phyloP scores from a whole-genome alignment of 2,113 vertebrate species.

The Equus przewalskii region DNA sequence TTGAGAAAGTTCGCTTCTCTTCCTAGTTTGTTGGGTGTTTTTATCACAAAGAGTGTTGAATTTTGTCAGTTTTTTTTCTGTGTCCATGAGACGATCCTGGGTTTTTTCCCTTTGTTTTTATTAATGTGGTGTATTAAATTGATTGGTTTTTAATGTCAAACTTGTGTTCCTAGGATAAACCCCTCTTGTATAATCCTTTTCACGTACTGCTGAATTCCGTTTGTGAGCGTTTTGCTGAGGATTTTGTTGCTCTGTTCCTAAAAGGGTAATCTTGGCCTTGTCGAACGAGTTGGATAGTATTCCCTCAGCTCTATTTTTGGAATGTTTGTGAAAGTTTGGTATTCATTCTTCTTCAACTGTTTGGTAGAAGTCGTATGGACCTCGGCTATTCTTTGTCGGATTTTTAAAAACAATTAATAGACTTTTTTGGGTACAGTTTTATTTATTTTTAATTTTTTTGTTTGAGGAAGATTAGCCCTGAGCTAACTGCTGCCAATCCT shows the following conservation, averaged over 20 bases:
- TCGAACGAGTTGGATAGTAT: not conserved
- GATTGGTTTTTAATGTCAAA: not conserved
- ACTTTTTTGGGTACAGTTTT: not conserved
- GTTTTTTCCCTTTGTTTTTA: not conserved
- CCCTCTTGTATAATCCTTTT: not conserved
- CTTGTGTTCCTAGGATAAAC: not conserved
- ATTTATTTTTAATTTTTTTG: not conserved
- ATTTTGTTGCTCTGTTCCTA: not conserved
- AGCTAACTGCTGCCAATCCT: too few relatives aligned
- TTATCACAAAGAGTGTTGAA: not conserved
- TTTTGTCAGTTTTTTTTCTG: not conserved
- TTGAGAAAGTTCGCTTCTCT: not conserved
- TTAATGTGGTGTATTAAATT: not conserved
- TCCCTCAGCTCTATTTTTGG: not conserved
- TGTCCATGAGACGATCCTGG: not conserved
- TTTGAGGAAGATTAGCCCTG: too few relatives aligned
- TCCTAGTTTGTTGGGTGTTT: not conserved
- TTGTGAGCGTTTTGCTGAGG: not conserved
- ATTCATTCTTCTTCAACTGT: too few relatives aligned
- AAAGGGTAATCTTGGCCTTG: not conserved
- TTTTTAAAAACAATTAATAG: not conserved
- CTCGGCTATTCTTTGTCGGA: too few relatives aligned
- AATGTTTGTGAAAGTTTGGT: too few relatives aligned
- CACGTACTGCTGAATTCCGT: not conserved
- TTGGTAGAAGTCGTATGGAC: too few relatives aligned